Conservation (phyloP, 2,888 invertebrate genomes). For the Pelosia muscerda region DNA sequence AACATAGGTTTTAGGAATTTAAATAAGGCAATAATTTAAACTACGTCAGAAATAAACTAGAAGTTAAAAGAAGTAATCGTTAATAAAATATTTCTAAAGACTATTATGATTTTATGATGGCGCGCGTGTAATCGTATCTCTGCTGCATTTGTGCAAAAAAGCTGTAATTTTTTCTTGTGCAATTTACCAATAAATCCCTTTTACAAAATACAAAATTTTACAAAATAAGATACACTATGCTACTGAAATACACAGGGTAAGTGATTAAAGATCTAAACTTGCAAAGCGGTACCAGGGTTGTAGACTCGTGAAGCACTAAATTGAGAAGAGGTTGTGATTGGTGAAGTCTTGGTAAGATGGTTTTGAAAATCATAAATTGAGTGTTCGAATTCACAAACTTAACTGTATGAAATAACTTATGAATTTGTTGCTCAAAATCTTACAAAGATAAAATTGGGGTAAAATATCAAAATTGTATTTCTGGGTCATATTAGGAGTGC, state of each 20-base stretch:
- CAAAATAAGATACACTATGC: background rate
- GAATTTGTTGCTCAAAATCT: conserved; percentile 37
- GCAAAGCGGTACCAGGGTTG: conserved; percentile 51
- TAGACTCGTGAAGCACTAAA: conserved; percentile 37
- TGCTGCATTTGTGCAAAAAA: conserved; percentile 10
- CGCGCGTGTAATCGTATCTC: background rate
- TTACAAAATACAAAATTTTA: background rate
- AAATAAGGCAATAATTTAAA: background rate
- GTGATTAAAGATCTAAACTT: conserved; percentile 26
- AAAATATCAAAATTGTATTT: conserved; percentile 31
- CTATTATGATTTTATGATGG: background rate
- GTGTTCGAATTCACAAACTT: conserved; percentile 38
- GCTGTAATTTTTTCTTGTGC: background rate
- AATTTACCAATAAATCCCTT: background rate
- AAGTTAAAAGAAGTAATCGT: background rate
- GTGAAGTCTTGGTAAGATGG: conserved; percentile 32
- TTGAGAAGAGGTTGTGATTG: conserved; percentile 36
- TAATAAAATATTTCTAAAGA: background rate
- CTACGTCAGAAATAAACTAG: background rate
- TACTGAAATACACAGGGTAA: background rate
- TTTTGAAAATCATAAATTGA: conserved; percentile 21
- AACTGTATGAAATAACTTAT: conserved; percentile 19
- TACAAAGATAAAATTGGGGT: conserved; percentile 17
- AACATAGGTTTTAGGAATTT: background rate
- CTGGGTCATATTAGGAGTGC: conserved; percentile 45